Conservation (phyloP, 2,888 invertebrate species). For the Anthoptus insignis region DNA sequence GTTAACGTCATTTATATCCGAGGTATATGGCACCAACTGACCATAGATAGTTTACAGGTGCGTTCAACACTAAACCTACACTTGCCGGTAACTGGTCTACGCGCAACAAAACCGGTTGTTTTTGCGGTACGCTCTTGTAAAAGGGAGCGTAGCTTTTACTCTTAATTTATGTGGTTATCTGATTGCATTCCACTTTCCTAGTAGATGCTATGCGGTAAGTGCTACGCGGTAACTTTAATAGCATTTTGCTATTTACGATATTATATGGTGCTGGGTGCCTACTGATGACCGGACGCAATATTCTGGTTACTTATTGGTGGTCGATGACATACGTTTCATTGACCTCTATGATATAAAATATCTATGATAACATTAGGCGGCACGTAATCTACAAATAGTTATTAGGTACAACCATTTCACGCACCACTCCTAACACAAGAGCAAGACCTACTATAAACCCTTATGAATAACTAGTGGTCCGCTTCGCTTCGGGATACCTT, state of each 20-base stretch:
- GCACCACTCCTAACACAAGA: too few relatives aligned
- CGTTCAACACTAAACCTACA: slow-evolving; percentile 50
- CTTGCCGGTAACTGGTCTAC: slow-evolving; percentile 49
- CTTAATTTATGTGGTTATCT: slow-evolving; percentile 73
- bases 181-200: slow-evolving; percentile 54
- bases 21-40: slow-evolving; percentile 53
- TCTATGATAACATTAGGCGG: too few relatives aligned
- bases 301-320: neutral
- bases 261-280: neutral
- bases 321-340: neutral
- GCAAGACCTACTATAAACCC: too few relatives aligned
- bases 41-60: slow-evolving; percentile 64
- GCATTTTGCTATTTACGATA: slow-evolving; percentile 24
- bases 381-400: too few relatives aligned
- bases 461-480: too few relatives aligned
- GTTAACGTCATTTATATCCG: slow-evolving; percentile 51
- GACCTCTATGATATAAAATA: too few relatives aligned
- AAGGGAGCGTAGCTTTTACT: slow-evolving; percentile 81
- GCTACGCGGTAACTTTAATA: slow-evolving; percentile 52
- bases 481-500: too few relatives aligned
- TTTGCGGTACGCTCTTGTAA: slow-evolving; percentile 60
- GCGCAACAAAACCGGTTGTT: slow-evolving; percentile 75
- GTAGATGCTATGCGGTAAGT: slow-evolving; percentile 52
- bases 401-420: too few relatives aligned
- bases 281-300: neutral